Conservation (phyloP, 2,797 vertebrate species). For the Acanthornis magna region DNA sequence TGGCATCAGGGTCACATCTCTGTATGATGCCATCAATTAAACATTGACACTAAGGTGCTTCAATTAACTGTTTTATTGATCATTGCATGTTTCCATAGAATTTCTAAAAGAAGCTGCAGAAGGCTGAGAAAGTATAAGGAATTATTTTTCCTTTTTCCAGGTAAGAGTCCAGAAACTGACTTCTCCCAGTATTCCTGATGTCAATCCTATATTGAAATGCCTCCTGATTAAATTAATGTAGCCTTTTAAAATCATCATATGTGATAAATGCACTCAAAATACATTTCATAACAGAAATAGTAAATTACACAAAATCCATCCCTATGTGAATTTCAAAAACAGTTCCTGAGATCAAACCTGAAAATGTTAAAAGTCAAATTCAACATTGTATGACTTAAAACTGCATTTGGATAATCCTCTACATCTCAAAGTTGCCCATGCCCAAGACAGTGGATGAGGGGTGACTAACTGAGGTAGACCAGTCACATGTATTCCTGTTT, state of each 20-base stretch:
- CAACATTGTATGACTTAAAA: neutral
- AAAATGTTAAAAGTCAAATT: neutral
- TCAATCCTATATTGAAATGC: neutral
- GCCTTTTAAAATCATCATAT: neutral
- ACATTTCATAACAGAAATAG: neutral
- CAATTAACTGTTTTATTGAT: neutral
- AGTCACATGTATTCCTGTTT: neutral
- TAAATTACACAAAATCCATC: neutral
- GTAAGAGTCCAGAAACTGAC: neutral
- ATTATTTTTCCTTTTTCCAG: neutral
- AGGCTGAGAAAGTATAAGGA: neutral
- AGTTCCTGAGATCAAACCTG: neutral
- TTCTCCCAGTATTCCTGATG: neutral
- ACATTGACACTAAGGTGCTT: neutral
- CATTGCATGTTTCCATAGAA: neutral
- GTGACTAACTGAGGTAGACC: neutral
- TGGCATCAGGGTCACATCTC: neutral
- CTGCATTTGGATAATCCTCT: neutral
- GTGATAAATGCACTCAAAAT: neutral
- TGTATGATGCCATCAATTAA: neutral
- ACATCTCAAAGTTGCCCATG: neutral
- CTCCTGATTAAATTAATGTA: neutral
- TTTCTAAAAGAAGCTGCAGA: neutral
- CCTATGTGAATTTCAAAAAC: neutral
- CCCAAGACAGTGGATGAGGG: neutral